Conservation (phyloP, 2,888 invertebrate species). For the Imbricaverruca yamaguchii region DNA sequence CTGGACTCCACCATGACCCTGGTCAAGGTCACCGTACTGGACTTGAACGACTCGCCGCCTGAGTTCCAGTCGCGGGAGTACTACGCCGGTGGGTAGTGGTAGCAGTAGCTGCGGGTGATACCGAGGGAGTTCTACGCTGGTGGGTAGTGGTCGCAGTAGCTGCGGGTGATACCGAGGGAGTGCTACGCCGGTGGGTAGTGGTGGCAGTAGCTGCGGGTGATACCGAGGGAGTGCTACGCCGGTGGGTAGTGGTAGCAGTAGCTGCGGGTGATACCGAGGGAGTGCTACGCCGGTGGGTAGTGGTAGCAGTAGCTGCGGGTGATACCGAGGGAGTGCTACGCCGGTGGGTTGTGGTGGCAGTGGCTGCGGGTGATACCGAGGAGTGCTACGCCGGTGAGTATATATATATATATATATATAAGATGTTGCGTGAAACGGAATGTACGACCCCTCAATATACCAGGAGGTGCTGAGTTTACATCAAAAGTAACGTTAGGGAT, state of each 20-base stretch:
- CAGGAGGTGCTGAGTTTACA: too few species aligned
- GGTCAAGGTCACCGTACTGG: slow-evolving; percentile 63
- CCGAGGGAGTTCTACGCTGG: too few species aligned
- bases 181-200: slow-evolving; percentile 56
- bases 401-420: too few species aligned
- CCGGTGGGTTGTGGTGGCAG: slow-evolving; percentile 46
- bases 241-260: slow-evolving; percentile 43
- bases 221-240: slow-evolving; percentile 52
- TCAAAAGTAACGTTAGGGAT: too few species aligned
- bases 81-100: slow-evolving; percentile 52
- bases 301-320: background rate
- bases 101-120: too few species aligned
- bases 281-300: slow-evolving; percentile 57
- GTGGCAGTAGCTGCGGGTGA: background rate
- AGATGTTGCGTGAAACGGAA: too few species aligned
- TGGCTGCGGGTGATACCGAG: too few species aligned
- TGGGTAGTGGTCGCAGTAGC: background rate
- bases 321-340: slow-evolving; percentile 50
- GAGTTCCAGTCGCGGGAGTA: slow-evolving; percentile 57
- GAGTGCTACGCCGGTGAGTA: too few species aligned
- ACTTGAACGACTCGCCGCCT: slow-evolving; percentile 80
- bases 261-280: slow-evolving; percentile 31
- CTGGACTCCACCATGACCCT: slow-evolving; percentile 56
- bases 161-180: slow-evolving; percentile 36
- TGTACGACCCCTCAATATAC: too few species aligned